phyloP scores from a whole-genome alignment of 2,888 invertebrate genomes.

The Athrips mouffetella region DNA sequence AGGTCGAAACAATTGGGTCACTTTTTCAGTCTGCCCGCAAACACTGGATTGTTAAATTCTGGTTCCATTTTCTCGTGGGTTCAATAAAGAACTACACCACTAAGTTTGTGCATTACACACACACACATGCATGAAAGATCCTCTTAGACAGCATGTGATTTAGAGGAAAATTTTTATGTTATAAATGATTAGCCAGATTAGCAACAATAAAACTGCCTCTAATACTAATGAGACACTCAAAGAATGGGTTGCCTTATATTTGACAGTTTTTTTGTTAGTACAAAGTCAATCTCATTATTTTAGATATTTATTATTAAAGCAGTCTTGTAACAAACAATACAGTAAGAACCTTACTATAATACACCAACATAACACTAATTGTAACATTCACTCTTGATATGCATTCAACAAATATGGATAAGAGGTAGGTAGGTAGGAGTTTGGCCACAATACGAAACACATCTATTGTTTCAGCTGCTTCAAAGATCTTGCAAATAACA shows the following conservation, averaged over 20 bases:
- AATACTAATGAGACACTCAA: no score
- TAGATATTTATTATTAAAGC: conserved; percentile 18
- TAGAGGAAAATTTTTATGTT: no score
- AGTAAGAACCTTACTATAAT: no score
- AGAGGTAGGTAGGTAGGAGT: not conserved
- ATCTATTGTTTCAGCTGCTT: conserved; percentile 41
- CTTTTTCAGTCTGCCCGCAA: no score
- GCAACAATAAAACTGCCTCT: no score
- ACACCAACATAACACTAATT: not conserved
- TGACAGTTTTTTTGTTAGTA: not conserved
- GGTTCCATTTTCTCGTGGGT: no score
- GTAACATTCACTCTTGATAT: conserved; percentile 3
- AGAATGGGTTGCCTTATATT: not conserved
- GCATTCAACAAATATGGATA: not conserved
- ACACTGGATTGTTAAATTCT: no score
- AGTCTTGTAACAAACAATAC: not conserved
- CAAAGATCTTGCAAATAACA: conserved; percentile 55
- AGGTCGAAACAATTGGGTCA: conserved; percentile 75
- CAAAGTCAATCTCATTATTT: not conserved
- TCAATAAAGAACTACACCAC: no score
- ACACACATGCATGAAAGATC: no score
- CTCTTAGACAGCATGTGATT: no score
- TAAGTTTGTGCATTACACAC: no score
- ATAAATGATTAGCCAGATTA: no score
- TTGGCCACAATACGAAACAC: not conserved